A percentile compares a stretch with the other conserved stretches of the same genome.
Evolutionary conservation across 2,113 vertebrate species (phyloP).

Genomic region (Trematocara zebra): DNA sequence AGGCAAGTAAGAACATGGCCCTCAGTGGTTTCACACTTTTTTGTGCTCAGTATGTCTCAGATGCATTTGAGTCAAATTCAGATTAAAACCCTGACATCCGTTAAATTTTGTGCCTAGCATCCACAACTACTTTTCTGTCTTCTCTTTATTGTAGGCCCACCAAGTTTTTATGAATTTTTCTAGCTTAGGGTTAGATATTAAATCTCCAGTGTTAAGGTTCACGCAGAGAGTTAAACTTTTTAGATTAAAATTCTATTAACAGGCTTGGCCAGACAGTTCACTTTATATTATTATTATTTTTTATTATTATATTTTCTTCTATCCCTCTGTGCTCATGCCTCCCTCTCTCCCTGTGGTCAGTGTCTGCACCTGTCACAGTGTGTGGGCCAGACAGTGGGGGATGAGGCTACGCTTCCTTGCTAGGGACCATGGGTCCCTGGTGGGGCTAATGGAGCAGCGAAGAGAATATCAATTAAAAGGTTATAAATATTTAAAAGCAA

Average conservation of each 20-base stretch:
- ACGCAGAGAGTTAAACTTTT: conserved; percentile 12
- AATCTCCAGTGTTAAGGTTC: not conserved
- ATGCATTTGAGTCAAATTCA: conserved; percentile 6
- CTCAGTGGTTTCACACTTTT: conserved; percentile 18
- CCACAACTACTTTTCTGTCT: conserved; percentile 11
- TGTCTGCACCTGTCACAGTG: conserved; percentile 55
- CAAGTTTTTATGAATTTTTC: conserved; percentile 1
- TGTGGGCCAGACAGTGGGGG: conserved; percentile 62
- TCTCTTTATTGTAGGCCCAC: not conserved
- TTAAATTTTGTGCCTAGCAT: not conserved
- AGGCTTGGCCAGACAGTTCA: not conserved
- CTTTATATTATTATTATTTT: not conserved
- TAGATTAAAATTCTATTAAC: not conserved
- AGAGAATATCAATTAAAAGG: conserved; percentile 79
- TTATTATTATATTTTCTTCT: not conserved
- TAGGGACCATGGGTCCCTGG: conserved; percentile 59
- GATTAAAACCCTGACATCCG: conserved; percentile 7
- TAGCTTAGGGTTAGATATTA: not conserved
- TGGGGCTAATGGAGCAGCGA: conserved; percentile 65
- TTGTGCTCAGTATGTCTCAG: not conserved
- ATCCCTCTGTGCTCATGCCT: conserved; percentile 46
- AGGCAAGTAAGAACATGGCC: conserved; percentile 19
- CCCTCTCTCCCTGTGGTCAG: conserved; percentile 40
- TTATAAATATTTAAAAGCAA: conserved; percentile 78
- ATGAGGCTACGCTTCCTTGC: conserved; percentile 39